A percentile compares a stretch with the other conserved stretches of the same genome.
Evolutionary conservation across 2,888 invertebrate species (phyloP).

Genomic region (Aphidoletes aphidimyza): DNA sequence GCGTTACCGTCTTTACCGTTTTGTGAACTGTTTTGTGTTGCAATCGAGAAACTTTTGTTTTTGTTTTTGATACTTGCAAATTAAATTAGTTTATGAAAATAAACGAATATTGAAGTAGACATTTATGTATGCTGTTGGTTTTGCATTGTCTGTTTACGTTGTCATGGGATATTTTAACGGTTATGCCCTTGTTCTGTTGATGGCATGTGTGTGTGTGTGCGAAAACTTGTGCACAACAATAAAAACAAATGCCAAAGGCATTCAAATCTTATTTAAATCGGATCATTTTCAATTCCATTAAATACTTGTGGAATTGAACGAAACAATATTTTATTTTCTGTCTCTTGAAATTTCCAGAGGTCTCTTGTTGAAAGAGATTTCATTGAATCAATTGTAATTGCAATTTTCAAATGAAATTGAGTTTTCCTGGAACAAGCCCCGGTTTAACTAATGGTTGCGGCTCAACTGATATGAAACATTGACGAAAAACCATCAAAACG

Average conservation of each 20-base stretch:
- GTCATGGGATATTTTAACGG: neutral
- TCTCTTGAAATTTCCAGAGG: no score
- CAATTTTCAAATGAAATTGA: no score
- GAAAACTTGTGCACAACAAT: neutral
- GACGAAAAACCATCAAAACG: neutral
- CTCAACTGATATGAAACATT: neutral
- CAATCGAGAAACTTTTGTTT: constrained; percentile 3
- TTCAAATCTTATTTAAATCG: neutral
- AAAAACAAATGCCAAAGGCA: neutral
- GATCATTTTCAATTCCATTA: neutral
- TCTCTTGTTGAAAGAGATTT: no score
- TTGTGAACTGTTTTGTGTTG: neutral
- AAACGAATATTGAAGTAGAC: neutral
- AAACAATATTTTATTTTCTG: no score
- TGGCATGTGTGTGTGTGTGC: neutral
- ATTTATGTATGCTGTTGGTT: neutral
- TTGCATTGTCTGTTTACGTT: neutral
- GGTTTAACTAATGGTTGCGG: neutral
- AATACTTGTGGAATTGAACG: no score
- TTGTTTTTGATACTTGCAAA: constrained; percentile 9
- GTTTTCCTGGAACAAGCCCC: no score
- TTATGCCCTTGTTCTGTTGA: neutral
- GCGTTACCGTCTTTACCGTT: no score
- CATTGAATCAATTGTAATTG: no score
- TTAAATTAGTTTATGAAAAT: constrained; percentile 36